These are phyloP conservation scores for Meriones psammophilus DNA, from an alignment of 2,797 vertebrate genomes.

Conservation along the genomic window DNA sequence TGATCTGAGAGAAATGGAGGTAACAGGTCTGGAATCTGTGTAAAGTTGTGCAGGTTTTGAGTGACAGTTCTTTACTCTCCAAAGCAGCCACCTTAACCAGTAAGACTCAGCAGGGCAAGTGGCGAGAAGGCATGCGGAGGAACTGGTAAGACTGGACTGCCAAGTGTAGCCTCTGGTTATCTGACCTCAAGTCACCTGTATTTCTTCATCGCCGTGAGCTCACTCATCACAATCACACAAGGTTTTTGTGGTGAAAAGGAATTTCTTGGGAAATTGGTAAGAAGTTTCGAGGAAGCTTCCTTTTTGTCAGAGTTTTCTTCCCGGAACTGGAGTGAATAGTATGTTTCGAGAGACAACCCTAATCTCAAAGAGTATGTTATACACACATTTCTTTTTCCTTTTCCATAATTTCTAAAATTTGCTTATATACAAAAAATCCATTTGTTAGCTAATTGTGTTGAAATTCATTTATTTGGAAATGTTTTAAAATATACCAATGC, in stretches of 20 bases:
- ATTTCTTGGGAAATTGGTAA: background rate
- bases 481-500: constrained; percentile 37
- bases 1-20: background rate
- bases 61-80: background rate
- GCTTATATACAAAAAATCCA: constrained; percentile 22
- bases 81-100: background rate
- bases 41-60: background rate
- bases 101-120: background rate
- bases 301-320: background rate
- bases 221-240: background rate
- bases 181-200: background rate
- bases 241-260: background rate
- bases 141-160: background rate
- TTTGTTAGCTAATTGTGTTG: constrained; percentile 53
- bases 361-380: background rate
- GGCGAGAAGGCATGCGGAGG: background rate
- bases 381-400: background rate
- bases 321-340: background rate
- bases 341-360: background rate
- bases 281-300: constrained; percentile 9
- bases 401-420: constrained; percentile 39
- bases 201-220: background rate
- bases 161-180: background rate
- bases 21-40: background rate
- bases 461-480: background rate